phyloP scores from a whole-genome alignment of 2,113 vertebrate genomes.

The Eleginops maclovinus region DNA sequence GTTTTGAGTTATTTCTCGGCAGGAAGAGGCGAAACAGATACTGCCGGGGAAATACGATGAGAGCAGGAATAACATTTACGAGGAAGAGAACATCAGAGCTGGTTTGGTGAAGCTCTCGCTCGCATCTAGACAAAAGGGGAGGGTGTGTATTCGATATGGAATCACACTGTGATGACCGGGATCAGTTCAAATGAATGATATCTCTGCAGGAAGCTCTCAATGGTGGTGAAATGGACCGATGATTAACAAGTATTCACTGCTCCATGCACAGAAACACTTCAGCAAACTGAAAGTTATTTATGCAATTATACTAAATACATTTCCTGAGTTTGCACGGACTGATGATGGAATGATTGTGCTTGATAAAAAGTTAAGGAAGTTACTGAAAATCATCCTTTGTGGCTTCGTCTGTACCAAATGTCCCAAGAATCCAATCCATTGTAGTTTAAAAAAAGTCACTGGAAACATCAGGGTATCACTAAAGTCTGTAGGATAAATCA shows the following conservation, averaged over 20 bases:
- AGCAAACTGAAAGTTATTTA: background rate
- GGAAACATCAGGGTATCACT: no score
- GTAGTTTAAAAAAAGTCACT: no score
- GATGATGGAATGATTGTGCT: no score
- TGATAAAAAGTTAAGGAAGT: no score
- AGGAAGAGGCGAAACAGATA: conserved; percentile 71
- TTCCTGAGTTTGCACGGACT: no score
- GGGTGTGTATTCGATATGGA: conserved; percentile 37
- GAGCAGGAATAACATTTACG: conserved; percentile 65
- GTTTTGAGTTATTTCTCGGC: conserved; percentile 79
- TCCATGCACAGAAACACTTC: conserved; percentile 5
- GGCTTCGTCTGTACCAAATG: no score
- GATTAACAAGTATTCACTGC: conserved; percentile 20
- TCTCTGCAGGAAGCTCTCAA: conserved; percentile 29
- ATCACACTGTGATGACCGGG: conserved; percentile 24
- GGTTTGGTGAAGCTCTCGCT: conserved; percentile 17
- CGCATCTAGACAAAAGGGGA: conserved; percentile 36
- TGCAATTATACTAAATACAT: background rate
- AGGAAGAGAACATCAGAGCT: conserved; percentile 34
- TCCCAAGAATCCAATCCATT: no score
- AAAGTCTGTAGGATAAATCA: no score
- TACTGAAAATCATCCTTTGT: no score
- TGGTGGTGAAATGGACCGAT: conserved; percentile 4
- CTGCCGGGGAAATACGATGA: conserved; percentile 68
- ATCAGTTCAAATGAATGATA: conserved; percentile 31